These are phyloP conservation scores for Drosophila jambulina DNA, from an alignment of 1,140 invertebrate genomes.

Conservation along the genomic window DNA sequence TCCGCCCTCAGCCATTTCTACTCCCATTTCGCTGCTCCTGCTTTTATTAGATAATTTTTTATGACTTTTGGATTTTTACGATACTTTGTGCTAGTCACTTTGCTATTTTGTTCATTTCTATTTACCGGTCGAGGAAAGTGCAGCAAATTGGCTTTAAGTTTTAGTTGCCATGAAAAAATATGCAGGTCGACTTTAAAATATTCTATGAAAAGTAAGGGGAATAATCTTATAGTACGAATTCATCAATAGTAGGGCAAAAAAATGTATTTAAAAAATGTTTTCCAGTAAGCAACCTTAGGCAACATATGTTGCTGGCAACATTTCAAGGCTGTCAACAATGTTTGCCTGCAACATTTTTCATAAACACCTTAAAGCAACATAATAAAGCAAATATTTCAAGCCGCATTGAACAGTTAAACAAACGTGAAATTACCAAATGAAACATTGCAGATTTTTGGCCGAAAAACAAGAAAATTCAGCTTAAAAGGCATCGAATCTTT, in stretches of 20 bases:
- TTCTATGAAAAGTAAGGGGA: background rate
- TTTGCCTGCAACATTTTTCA: background rate
- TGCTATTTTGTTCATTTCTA: slow-evolving; percentile 40
- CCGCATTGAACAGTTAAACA: background rate
- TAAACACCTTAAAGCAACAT: background rate
- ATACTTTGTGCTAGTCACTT: slow-evolving; percentile 42
- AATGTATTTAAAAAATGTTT: background rate
- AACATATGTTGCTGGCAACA: background rate
- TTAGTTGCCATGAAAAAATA: background rate
- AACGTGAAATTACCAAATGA: background rate
- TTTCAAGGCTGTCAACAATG: background rate
- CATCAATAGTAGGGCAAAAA: background rate
- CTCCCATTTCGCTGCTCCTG: slow-evolving; percentile 2
- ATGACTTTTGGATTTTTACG: slow-evolving; percentile 71
- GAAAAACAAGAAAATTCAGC: slow-evolving; percentile 7
- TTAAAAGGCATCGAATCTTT: slow-evolving; percentile 6
- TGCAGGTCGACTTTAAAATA: background rate
- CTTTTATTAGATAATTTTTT: slow-evolving; percentile 71
- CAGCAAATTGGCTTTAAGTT: slow-evolving; percentile 5
- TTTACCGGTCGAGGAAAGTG: background rate
- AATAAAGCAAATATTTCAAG: background rate
- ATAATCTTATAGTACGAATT: background rate
- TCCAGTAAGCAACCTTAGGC: background rate
- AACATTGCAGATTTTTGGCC: background rate
- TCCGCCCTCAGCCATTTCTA: background rate